phyloP scores from a whole-genome alignment of 2,113 vertebrate genomes.

The Brienomyrus brachyistius region DNA sequence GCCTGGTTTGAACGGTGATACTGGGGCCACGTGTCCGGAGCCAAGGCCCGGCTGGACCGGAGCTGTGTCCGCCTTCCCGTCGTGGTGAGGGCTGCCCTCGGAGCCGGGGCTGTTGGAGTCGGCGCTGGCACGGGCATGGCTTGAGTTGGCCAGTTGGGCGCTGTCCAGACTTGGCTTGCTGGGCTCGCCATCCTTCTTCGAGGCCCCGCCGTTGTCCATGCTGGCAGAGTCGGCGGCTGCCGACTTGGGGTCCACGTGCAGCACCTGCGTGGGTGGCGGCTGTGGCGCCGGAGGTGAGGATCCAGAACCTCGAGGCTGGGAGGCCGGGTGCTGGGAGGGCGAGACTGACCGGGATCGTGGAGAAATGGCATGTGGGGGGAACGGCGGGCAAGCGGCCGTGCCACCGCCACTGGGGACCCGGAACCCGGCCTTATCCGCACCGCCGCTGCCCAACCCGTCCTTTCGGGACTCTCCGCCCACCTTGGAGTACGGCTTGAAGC shows the following conservation, averaged over 20 bases:
- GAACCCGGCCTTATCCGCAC: slow-evolving; percentile 76
- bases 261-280: slow-evolving; percentile 36
- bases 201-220: slow-evolving; percentile 14
- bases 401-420: slow-evolving; percentile 65
- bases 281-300: slow-evolving; percentile 44
- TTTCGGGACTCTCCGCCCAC: slow-evolving; percentile 67
- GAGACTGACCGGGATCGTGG: slow-evolving; percentile 64
- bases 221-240: not conserved
- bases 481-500: slow-evolving; percentile 91
- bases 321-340: slow-evolving; percentile 59
- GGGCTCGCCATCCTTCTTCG: slow-evolving; percentile 62
- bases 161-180: slow-evolving; percentile 61
- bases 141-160: slow-evolving; percentile 63
- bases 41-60: slow-evolving; percentile 60
- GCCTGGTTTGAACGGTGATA: slow-evolving; percentile 85
- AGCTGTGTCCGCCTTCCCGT: slow-evolving; percentile 60
- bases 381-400: slow-evolving; percentile 59
- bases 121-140: slow-evolving; percentile 52
- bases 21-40: slow-evolving; percentile 75
- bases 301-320: slow-evolving; percentile 48
- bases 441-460: slow-evolving; percentile 48
- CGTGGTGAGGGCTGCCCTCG: slow-evolving; percentile 59
- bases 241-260: slow-evolving; percentile 32
- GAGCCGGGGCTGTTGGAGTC: slow-evolving; percentile 63
- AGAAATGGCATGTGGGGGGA: slow-evolving; percentile 61